Percentiles rank a stretch among this genome's conserved stretches.
phyloP scores from a whole-genome alignment of 2,888 invertebrate species.

The Anorthoa munda region DNA sequence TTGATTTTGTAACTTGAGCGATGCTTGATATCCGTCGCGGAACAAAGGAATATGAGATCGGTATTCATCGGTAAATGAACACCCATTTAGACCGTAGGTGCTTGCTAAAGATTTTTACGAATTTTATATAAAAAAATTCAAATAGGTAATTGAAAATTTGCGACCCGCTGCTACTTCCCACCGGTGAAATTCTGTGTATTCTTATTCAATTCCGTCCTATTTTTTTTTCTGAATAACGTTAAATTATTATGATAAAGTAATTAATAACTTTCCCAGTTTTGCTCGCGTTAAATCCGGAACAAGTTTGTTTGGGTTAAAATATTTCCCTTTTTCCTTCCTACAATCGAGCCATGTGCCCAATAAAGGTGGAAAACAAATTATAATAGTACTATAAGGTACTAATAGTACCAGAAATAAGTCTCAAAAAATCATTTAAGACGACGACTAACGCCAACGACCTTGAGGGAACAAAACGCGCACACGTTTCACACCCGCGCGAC shows the following conservation, averaged over 20 bases:
- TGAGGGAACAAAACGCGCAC: too few species aligned
- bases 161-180: background rate
- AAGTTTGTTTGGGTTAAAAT: background rate
- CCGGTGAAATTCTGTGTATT: background rate
- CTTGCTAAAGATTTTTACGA: conserved; percentile 20
- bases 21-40: conserved; percentile 47
- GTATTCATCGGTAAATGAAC: conserved; percentile 61
- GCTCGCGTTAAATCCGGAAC: background rate
- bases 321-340: background rate
- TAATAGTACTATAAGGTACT: background rate
- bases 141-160: background rate
- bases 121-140: conserved; percentile 13
- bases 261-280: background rate
- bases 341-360: background rate
- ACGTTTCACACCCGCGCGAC: too few species aligned
- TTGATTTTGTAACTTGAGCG: conserved; percentile 61
- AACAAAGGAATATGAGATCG: conserved; percentile 68
- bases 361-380: background rate
- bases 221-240: background rate
- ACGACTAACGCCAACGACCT: too few species aligned
- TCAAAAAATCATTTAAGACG: too few species aligned
- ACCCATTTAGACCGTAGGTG: conserved; percentile 49
- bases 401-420: conserved; percentile 2
- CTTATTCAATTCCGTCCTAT: background rate
- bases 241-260: background rate